Evolutionary conservation across 2,797 vertebrate species (phyloP), one percentile per base, ranked within the genome.

Genomic region (Pseudochirops cupreus): DNA sequence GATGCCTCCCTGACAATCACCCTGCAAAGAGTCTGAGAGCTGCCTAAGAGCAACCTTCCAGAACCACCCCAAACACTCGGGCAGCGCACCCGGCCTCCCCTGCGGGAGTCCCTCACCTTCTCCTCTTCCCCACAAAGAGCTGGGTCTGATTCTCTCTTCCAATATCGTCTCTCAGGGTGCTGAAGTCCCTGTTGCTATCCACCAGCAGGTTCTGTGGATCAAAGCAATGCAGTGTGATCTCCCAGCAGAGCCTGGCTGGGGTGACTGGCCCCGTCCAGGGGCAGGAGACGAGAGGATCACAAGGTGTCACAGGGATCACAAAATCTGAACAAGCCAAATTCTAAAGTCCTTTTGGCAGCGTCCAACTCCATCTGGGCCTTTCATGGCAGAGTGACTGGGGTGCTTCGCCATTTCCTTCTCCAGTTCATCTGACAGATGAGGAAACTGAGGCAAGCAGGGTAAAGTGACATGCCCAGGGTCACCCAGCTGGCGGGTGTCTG

Each of bases 141-240:
- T 97, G 98, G 33, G 94, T 98, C 97, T 98, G 98, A 5, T 96
- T 98, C 91, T 98, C 98, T 55, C 98, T 99, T 11, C 97, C 98
- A 31, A 96, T 0, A 24, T 98, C 98, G 0, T 99, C 99, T 95
- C 97, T 96, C 92, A 94, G 4, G 0, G 98, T 99, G 67, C 98
- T 98, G 97, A 99, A 99, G 59, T 99, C 99, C 10, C 98, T 98
- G 0, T 95, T 94, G 0, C 98, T 97, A 91, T 99, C 99, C 50
- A 98, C 91, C 91, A 99, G 97, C 31, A 99, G 98, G 93, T 99
- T 99, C 99, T 99, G 67, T 92, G 10, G 62, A 52, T 90, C 87
- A 94, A 95, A 94, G 62, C 0, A 94, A 94, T 5, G 1, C 10
- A 55, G 92, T 33, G 82, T 18, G 1, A 1, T 50, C 62, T 92